Evolutionary conservation across 1,140 invertebrate genomes (phyloP), one percentile per base, ranked within the genome.

Genomic region (Hydropsyche tenuis): DNA sequence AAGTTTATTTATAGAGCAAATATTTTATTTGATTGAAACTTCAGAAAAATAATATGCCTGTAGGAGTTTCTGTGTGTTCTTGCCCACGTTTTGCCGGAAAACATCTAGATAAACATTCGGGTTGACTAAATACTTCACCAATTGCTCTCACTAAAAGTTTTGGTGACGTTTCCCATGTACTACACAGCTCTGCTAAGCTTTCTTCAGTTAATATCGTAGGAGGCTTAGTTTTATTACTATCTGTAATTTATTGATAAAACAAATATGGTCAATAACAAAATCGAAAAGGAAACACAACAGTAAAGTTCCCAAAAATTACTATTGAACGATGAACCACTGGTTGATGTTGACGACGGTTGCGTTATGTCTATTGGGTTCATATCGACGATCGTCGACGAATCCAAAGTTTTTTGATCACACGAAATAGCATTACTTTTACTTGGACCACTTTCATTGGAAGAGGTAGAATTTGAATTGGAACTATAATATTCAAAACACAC

Each of bases 51-150:
- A 9, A 5, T 63, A 22, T 68, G 74, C 75, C 71, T 56, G 76
- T 66, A 22, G 70, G 70, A 25, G 63, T 68, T 9, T 68, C 64
- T 48, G 63, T 62, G 20, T 81, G 81, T 69, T 83, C 80, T 81
- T 84, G 84, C n/a, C 84, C 81, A 65, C 76, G 80, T 82, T 87
- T 88, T 27, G 82, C 83, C 69, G 85, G 86, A 78, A 89, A 85
- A 81, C 86, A 87, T 77, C 86, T 86, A 1, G 87, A 84, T 62
- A 89, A 78, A 48, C 87, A 86, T 18, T 84, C 81, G 1, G 87
- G 87, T 22, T 84, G 81, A 27, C 81, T 82, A 72, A 86, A 85
- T 0, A 81, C 83, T 75, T 84, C 81, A 0, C 82, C 82, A 9
- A 86, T 63, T 4, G 82, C 82, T 20, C 80, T 78, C 48, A 82